Conservation (phyloP, 2,888 invertebrate genomes). For the Crematogaster levior region DNA sequence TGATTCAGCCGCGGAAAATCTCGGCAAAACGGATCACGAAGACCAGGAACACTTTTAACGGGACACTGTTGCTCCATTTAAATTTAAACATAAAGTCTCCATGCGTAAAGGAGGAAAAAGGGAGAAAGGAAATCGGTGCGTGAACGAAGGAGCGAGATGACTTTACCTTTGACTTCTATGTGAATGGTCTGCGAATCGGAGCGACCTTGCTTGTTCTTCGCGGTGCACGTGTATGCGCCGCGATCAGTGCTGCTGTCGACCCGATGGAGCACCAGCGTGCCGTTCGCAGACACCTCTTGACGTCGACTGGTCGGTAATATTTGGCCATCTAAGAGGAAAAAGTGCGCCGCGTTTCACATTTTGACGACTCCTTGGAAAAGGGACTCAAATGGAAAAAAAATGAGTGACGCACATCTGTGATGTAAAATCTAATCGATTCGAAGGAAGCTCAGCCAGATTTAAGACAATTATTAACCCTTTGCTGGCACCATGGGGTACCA, state of each 20-base stretch:
- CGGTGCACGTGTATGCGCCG: constrained; percentile 96
- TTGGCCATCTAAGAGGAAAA: constrained; percentile 89
- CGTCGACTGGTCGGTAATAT: constrained; percentile 94
- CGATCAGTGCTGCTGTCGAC: constrained; percentile 95
- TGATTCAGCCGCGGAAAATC: constrained; percentile 40
- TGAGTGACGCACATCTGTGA: background rate
- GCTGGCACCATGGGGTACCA: too few relatives aligned
- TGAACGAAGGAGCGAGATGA: constrained; percentile 5
- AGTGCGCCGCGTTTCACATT: background rate
- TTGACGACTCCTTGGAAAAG: background rate
- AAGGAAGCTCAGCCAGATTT: background rate
- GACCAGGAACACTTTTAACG: background rate
- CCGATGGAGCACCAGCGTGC: constrained; percentile 94
- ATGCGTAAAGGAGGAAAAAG: background rate
- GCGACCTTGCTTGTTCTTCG: constrained; percentile 93
- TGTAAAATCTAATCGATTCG: background rate
- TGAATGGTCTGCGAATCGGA: constrained; percentile 89
- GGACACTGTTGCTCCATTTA: constrained; percentile 67
- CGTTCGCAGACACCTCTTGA: constrained; percentile 94
- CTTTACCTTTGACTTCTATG: constrained; percentile 86
- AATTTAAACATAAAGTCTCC: constrained; percentile 50
- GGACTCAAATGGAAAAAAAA: background rate
- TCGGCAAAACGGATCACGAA: constrained; percentile 57
- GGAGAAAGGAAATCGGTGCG: background rate
- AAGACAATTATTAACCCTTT: too few relatives aligned